Evolutionary conservation across 2,888 invertebrate genomes (phyloP).

Genomic region (Caenorhabditis sp.): DNA sequence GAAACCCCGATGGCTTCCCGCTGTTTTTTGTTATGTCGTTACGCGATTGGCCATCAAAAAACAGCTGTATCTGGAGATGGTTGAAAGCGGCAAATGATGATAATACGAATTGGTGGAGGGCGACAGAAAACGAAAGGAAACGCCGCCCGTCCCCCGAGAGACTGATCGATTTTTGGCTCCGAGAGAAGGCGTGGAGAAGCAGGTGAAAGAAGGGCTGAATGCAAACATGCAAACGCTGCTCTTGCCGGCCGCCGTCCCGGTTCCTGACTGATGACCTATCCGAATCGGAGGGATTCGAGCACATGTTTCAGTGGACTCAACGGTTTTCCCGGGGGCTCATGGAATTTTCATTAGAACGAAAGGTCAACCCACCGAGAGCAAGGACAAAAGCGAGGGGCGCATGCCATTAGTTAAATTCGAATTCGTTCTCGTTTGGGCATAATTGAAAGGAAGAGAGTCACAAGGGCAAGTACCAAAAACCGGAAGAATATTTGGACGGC

Average conservation of each 20-base stretch:
- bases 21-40: conserved; percentile 7
- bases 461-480: conserved; percentile 2
- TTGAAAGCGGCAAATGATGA: conserved; percentile 15
- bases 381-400: neutral
- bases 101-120: conserved; percentile 22
- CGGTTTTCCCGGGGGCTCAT: conserved; percentile 14
- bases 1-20: conserved; percentile 15
- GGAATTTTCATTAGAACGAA: conserved; percentile 40
- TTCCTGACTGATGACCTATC: conserved; percentile 26
- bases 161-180: conserved; percentile 35
- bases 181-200: neutral
- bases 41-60: conserved; percentile 11
- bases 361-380: conserved; percentile 23
- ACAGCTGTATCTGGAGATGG: conserved; percentile 7
- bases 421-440: conserved; percentile 10
- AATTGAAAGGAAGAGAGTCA: conserved; percentile 12
- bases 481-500: neutral
- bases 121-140: neutral
- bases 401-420: conserved; percentile 38
- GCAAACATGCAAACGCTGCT: conserved; percentile 45
- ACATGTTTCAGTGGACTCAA: too few relatives aligned
- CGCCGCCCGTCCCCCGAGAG: neutral
- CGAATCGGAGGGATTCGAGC: too few relatives aligned
- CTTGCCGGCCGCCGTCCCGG: neutral
- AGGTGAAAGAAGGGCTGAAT: conserved; percentile 31